A percentile compares a stretch with the other conserved stretches of the same genome.
Conservation (phyloP, 2,888 invertebrate genomes). For the Acanthosepion pharaonis region DNA sequence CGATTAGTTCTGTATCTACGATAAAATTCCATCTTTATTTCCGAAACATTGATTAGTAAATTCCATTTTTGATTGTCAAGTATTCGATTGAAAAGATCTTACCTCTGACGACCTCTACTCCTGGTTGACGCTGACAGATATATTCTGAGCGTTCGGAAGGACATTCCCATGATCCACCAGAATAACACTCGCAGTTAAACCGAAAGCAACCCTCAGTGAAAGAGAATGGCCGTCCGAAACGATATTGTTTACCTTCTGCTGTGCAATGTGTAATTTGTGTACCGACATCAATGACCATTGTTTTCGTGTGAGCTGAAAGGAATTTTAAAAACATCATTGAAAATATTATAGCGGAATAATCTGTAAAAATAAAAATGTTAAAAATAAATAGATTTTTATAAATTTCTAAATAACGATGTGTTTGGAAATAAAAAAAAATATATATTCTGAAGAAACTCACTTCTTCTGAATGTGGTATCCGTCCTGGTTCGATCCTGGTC, state of each 20-base stretch:
- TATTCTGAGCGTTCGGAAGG: constrained; percentile 49
- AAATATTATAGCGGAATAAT: background rate
- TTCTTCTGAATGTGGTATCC: background rate
- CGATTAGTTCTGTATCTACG: too few relatives aligned
- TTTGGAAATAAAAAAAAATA: background rate
- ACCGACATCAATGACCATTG: background rate
- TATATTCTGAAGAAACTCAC: background rate
- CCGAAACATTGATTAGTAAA: too few relatives aligned
- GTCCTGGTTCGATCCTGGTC: background rate
- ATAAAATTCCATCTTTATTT: too few relatives aligned
- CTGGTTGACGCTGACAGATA: background rate
- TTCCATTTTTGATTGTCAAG: too few relatives aligned
- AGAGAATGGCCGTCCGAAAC: constrained; percentile 36
- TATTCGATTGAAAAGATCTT: too few relatives aligned
- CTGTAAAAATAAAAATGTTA: too few relatives aligned
- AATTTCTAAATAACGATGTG: background rate
- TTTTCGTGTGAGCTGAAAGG: background rate
- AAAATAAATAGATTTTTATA: background rate
- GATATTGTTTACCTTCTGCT: background rate
- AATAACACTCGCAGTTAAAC: constrained; percentile 57
- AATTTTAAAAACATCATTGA: background rate
- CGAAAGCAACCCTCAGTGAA: constrained; percentile 56
- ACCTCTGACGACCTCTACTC: background rate
- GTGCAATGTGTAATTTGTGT: background rate
- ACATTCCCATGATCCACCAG: constrained; percentile 58